Evolutionary conservation across 2,888 invertebrate species (phyloP).

Genomic region (Lomographa bimaculata): DNA sequence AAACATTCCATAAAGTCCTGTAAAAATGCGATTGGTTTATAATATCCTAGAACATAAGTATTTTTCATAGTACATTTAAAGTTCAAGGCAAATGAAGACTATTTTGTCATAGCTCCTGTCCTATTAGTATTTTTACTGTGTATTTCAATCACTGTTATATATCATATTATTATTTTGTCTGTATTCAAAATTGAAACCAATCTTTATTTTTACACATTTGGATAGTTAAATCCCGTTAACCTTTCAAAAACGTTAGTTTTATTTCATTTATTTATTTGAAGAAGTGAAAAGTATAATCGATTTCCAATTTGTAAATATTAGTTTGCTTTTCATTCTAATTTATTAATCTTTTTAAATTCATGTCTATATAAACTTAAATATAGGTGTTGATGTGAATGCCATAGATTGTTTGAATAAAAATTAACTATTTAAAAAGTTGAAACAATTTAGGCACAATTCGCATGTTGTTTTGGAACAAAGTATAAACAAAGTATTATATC

Average conservation of each 20-base stretch:
- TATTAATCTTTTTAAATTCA: conserved; percentile 71
- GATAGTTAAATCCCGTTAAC: conserved; percentile 33
- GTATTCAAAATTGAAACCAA: too few relatives aligned
- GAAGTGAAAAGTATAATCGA: conserved; percentile 30
- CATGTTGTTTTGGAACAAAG: conserved; percentile 55
- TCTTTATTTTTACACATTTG: conserved; percentile 12
- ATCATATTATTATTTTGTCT: too few relatives aligned
- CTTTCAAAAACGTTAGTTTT: conserved; percentile 31
- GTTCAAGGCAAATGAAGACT: too few relatives aligned
- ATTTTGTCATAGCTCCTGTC: conserved; percentile 1
- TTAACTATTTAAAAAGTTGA: conserved; percentile 31
- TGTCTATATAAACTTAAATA: conserved; percentile 58
- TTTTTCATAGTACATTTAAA: conserved; percentile 14
- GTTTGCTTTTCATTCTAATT: conserved; percentile 72
- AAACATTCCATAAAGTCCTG: conserved; percentile 76
- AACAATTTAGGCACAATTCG: conserved; percentile 48
- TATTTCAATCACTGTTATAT: background rate
- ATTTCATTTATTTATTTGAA: conserved; percentile 23
- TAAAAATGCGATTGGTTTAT: conserved; percentile 65
- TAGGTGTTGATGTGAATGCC: conserved; percentile 65
- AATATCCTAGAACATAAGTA: conserved; percentile 37
- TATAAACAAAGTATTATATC: conserved; percentile 65
- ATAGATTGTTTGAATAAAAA: conserved; percentile 43
- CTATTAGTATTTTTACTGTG: conserved; percentile 17
- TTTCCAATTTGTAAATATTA: conserved; percentile 73